These are phyloP conservation scores for Lynx canadensis DNA, from an alignment of 2,113 vertebrate genomes.

Conservation along the genomic window DNA sequence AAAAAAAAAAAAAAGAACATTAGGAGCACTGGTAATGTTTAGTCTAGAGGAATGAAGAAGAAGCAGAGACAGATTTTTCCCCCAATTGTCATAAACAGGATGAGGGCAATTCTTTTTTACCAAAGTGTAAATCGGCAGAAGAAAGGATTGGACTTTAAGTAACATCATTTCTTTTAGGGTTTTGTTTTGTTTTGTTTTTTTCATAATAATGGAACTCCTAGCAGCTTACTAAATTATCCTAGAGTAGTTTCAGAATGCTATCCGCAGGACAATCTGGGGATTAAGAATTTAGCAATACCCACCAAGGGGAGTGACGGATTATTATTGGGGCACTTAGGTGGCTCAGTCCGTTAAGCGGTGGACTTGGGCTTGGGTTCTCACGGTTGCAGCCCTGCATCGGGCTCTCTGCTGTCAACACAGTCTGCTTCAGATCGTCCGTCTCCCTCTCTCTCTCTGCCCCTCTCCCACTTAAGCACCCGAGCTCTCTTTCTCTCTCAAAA, in stretches of 20 bases:
- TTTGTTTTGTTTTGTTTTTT: not conserved
- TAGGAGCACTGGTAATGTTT: conserved; percentile 71
- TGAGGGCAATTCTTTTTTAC: not conserved
- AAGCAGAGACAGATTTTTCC: conserved; percentile 49
- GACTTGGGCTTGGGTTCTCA: too few species aligned
- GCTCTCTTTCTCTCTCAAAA: too few species aligned
- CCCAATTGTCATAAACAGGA: conserved; percentile 48
- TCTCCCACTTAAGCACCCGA: too few species aligned
- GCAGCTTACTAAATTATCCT: not conserved
- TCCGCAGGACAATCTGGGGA: not conserved
- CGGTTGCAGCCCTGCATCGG: too few species aligned
- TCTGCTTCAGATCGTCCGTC: too few species aligned
- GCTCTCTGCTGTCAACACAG: too few species aligned
- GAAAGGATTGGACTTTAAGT: not conserved
- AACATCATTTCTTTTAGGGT: not conserved
- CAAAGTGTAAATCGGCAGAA: not conserved
- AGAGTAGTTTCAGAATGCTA: conserved; percentile 18
- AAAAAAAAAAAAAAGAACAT: conserved; percentile 65
- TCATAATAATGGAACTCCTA: not conserved
- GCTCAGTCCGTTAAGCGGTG: too few species aligned
- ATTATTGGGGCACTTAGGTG: too few species aligned
- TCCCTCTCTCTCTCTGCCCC: too few species aligned
- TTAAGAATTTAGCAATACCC: not conserved
- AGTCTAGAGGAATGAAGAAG: conserved; percentile 73
- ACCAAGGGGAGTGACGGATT: not conserved